Base-by-base conservation (phyloP, 2,888 invertebrate genomes). In the Keiferia lycopersicella region DNA sequence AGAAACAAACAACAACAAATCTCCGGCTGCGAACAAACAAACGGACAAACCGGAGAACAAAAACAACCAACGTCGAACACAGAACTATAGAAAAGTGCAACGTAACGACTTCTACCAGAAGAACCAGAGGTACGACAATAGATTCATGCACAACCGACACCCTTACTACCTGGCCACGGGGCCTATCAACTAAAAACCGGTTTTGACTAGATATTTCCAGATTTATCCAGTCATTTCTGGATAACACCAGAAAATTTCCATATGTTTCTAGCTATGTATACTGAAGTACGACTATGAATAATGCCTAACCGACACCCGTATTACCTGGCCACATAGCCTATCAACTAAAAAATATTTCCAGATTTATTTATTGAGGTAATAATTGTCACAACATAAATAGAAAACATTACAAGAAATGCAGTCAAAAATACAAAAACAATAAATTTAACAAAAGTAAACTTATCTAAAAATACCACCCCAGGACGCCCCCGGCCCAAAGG, bases 91-190 rank as follows among this genome's bases (percentile, higher is more conserved):
- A 65, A 89, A 88, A 57, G 69, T 88, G 11, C 81, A 87, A 20
- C 66, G 83, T 2, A 82, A 81, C 66, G 88, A 90, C 56, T 88
- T 87, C 79, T 91, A 87, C 67, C 81, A 81, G 64, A 84, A 87
- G 58, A 88, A 88, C 66, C 87, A 87, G 67, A 86, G 91, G 84
- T 91, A 90, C 64, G 91, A 91, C 63, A 80, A 73, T 11, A 69
- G 91, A 56, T 90, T 91, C 59, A 86, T 87, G 77, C 86, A 84
- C 1, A 86, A 81, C 65, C 69, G 91, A 63, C 87, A 87, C 58
- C 91, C 91, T 1, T 91, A 90, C 67, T 92, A 91, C 65, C 71
- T 92, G 60, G 90, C 91, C 11, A 89, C 91, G 0, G 91, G 91
- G n/a, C 88, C 92, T 45, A 92, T 92, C 26, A 92, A 91, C 71